Conservation (phyloP, 2,888 invertebrate genomes). For the Tinea pellionella region DNA sequence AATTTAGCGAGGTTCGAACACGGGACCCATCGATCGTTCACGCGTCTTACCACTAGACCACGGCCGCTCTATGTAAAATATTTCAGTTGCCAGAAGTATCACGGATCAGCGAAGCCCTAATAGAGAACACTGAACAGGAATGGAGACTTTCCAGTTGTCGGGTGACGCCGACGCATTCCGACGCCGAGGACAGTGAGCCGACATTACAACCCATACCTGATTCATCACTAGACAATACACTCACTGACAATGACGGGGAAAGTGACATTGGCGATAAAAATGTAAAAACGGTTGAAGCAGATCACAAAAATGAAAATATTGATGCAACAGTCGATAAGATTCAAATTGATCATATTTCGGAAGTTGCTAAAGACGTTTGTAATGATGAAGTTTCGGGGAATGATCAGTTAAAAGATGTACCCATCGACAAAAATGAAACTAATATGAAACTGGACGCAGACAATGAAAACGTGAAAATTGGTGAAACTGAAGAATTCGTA, state of each 20-base stretch:
- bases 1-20: no score
- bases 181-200: slow-evolving; percentile 33
- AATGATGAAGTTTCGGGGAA: slow-evolving; percentile 8
- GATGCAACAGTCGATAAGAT: no score
- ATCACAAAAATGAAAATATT: not conserved
- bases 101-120: slow-evolving; percentile 44
- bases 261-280: not conserved
- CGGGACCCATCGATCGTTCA: no score
- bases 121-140: slow-evolving; percentile 42
- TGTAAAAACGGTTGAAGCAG: not conserved
- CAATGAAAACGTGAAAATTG: no score
- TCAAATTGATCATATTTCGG: not conserved
- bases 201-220: slow-evolving; percentile 41
- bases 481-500: slow-evolving; percentile 25
- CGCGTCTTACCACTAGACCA: no score
- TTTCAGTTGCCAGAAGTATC: slow-evolving; percentile 54
- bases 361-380: not conserved
- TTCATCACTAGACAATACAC: slow-evolving; percentile 41
- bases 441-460: no score
- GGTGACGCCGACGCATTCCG: slow-evolving; percentile 18
- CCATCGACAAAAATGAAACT: no score
- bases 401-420: no score
- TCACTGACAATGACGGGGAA: slow-evolving; percentile 33
- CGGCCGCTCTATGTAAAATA: no score
- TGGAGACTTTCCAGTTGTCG: slow-evolving; percentile 24